Percentiles rank a stretch among this genome's conserved stretches.
Evolutionary conservation across 1,140 invertebrate species (phyloP).

Genomic region (Drosophila nigromelanica): DNA sequence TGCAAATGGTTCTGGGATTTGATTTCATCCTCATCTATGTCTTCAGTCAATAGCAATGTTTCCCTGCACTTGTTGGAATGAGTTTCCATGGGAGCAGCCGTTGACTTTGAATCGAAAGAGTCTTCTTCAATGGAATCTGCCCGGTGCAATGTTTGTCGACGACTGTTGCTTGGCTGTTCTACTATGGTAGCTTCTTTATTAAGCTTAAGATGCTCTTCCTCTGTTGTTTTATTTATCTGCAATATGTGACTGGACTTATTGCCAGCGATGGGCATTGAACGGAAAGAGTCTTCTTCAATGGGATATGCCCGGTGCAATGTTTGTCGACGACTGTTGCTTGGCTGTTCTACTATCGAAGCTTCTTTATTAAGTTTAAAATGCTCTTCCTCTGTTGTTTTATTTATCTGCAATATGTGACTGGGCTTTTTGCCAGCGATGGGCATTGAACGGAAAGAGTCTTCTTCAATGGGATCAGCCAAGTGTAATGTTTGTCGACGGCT

Average conservation of each 20-base stretch:
- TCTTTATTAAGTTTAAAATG: not conserved
- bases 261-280: not conserved
- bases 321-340: not conserved
- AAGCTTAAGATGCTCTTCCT: not conserved
- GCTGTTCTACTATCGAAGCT: not conserved
- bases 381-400: not conserved
- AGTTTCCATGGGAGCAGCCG: not conserved
- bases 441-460: not conserved
- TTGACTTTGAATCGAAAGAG: not conserved
- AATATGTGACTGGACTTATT: not conserved
- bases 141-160: not conserved
- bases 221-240: not conserved
- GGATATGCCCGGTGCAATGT: not conserved
- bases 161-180: not conserved
- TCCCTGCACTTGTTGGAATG: not conserved
- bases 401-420: not conserved
- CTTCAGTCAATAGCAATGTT: not conserved
- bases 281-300: conserved; percentile 8
- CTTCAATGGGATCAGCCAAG: conserved; percentile 13
- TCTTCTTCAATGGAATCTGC: conserved; percentile 18
- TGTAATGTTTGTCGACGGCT: not conserved
- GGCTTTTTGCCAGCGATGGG: not conserved
- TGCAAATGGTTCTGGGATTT: not conserved
- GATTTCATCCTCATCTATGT: not conserved
- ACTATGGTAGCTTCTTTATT: not conserved